A percentile compares a stretch with the other conserved stretches of the same genome.
Evolutionary conservation across 2,888 invertebrate species (phyloP).

Genomic region (Polylopha cassiicola): DNA sequence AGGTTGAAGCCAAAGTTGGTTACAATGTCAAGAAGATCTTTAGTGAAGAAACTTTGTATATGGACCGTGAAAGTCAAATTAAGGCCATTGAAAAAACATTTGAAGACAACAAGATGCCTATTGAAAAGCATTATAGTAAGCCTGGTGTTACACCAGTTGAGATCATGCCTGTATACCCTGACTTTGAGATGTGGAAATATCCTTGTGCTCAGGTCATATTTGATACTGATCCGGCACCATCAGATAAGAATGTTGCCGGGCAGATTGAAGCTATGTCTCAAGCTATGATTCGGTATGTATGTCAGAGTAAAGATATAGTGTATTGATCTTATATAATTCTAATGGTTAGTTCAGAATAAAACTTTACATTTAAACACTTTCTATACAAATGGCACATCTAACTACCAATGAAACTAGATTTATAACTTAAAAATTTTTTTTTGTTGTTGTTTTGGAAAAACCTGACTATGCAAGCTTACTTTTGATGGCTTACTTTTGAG

Average conservation of each 20-base stretch:
- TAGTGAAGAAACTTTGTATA: slow-evolving; percentile 94
- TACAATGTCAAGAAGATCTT: slow-evolving; percentile 97
- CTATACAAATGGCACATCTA: no score
- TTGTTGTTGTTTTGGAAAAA: no score
- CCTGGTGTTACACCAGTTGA: slow-evolving; percentile 95
- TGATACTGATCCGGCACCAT: slow-evolving; percentile 97
- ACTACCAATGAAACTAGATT: no score
- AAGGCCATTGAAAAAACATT: slow-evolving; percentile 98
- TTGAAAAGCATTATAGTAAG: slow-evolving; percentile 97
- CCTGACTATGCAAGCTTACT: no score
- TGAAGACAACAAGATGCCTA: slow-evolving; percentile 89
- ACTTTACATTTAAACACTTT: no score
- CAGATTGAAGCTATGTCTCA: slow-evolving; percentile 99
- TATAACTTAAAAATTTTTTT: no score
- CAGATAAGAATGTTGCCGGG: slow-evolving; percentile 89
- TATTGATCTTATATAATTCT: no score
- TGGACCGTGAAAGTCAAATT: slow-evolving; percentile 98
- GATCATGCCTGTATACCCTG: slow-evolving; percentile 90
- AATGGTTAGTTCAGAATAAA: no score
- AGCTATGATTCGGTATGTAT: slow-evolving; percentile 94
- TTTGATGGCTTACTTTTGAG: no score
- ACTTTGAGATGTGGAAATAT: slow-evolving; percentile 98
- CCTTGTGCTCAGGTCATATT: slow-evolving; percentile 99
- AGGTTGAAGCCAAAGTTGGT: slow-evolving; percentile 98
- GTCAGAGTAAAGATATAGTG: no score